Base-by-base conservation (phyloP, 1,140 invertebrate species). In the Platyscapa corneri region DNA sequence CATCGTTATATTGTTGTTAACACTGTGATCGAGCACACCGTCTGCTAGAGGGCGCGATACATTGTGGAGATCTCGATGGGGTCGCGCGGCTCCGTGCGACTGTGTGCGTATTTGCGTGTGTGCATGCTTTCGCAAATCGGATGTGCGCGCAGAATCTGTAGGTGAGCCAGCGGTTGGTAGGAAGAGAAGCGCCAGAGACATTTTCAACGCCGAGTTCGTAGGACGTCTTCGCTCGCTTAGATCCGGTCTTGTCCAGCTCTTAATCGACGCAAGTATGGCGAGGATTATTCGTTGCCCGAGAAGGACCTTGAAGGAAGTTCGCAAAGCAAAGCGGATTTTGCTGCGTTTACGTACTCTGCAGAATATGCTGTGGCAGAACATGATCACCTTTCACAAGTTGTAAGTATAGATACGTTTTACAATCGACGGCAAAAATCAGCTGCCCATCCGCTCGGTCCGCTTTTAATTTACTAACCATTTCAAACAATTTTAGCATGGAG, bases 11-110 rank as follows among this genome's bases (percentile, higher is more conserved):
- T 32, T 14, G 23, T 81, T 82, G 34, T 82, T 46, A 67, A 70
- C 20, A 70, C n/a, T 81, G 79, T 70, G 64, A 37, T 42, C 30
- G 6, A 53, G 53, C 14, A 42, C 78, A 42, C 8, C 18, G 10
- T 39, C 39, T 49, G 42, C 5, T 82, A 83, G 82, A 83, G 72
- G 82, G 82, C 82, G 82, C 72, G 46, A 82, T 32, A n/a, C 7
- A 34, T 46, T 82, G 82, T 75, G 82, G 46, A 16, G 64, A 56
- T 74, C 49, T 53, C 18, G 75, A 53, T 76, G n/a, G 5, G 23
- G 64, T 64, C 53, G 14, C 64, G 14, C 32, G 20, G 60, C 23
- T n/a, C 37, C 30, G 79, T 81, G 79, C 20, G 10, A 5, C 16
- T 81, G 64, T 70, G 65, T 53, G 46, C 30, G n/a, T 30, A 23